Percentiles rank a stretch among this genome's conserved stretches.
phyloP scores from a whole-genome alignment of 2,888 invertebrate genomes.

The Acleris cristana region DNA sequence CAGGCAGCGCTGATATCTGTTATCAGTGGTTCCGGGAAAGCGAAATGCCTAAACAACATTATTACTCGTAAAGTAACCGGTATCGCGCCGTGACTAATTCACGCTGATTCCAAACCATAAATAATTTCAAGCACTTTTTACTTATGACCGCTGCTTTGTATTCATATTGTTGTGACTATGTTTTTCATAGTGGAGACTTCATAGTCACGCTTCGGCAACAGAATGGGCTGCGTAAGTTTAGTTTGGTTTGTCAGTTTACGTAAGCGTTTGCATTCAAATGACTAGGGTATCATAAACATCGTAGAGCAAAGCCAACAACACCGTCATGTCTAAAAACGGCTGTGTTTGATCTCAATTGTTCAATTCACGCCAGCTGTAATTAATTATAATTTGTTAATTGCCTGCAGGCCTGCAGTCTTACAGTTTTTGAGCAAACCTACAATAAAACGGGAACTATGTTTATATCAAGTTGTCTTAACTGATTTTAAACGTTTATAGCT shows the following conservation, averaged over 20 bases:
- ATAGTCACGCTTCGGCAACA: too few species aligned
- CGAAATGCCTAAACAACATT: conserved; percentile 19
- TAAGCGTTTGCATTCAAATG: conserved; percentile 16
- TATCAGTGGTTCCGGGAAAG: conserved; percentile 57
- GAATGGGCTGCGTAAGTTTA: too few species aligned
- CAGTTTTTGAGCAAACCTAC: conserved; percentile 23
- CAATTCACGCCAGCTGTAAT: conserved; percentile 52
- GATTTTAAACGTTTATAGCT: conserved; percentile 14
- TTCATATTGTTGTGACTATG: too few species aligned
- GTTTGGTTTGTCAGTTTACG: conserved; percentile 1
- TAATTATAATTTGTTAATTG: conserved; percentile 51
- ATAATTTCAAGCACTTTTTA: not conserved
- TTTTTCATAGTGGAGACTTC: too few species aligned
- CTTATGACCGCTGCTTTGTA: too few species aligned
- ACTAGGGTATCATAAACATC: conserved; percentile 26
- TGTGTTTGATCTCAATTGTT: conserved; percentile 47
- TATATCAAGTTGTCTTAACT: conserved; percentile 20
- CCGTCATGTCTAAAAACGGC: conserved; percentile 21
- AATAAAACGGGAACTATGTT: conserved; percentile 28
- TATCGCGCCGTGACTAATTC: conserved; percentile 12
- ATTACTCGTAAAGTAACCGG: not conserved
- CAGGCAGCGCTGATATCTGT: conserved; percentile 43
- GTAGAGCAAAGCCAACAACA: conserved; percentile 9
- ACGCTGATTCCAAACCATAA: not conserved
- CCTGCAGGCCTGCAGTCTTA: conserved; percentile 22